Evolutionary conservation across 2,113 vertebrate genomes (phyloP), one percentile per base, ranked within the genome.

Genomic region (Pluvianellus socialis): DNA sequence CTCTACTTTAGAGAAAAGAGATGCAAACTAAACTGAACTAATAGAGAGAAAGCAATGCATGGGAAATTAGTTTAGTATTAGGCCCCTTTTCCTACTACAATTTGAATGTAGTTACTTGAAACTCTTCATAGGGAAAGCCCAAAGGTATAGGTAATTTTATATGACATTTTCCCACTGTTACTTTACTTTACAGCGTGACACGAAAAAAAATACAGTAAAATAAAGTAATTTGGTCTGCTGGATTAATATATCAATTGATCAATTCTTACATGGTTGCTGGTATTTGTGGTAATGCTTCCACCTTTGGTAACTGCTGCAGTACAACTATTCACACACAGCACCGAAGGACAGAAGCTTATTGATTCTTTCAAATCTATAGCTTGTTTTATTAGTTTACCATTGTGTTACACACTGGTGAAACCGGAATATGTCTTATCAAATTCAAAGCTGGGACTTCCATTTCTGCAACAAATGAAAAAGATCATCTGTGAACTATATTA

Each of bases 271-370:
- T 3, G 28, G 59, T 32, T 84, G 72, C 92, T 91, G 55, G 74
- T 95, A 70, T 95, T 96, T 87, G 62, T 75, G 38, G 55, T 81
- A 94, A 77, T 65, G 35, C 59, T 92, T 23, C 89, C 89, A 95
- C 94, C 90, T 90, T 33, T 68, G 89, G 55, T 88, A 92, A 96
- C 68, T 93, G 53, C 63, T 91, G 79, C 44, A 56, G 65, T 68
- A 68, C 74, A 96, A 55, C 44, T 86, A 73, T 65, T 86, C 53
- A 79, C 27, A 91, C 6, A 16, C n/a, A 87, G 62, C 26, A 55
- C 20, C 63, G n/a, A 35, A 90, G 59, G 53, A 79, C 28, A 61
- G 38, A 92, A 90, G 86, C 72, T 26, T 42, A 18, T 61, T 82
- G 73, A 90, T 92, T 92, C 80, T 73, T 88, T 55, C 55, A 86